Percentiles rank a stretch among this genome's conserved stretches.
Evolutionary conservation across 2,888 invertebrate species (phyloP).

Genomic region (Autographa gamma): DNA sequence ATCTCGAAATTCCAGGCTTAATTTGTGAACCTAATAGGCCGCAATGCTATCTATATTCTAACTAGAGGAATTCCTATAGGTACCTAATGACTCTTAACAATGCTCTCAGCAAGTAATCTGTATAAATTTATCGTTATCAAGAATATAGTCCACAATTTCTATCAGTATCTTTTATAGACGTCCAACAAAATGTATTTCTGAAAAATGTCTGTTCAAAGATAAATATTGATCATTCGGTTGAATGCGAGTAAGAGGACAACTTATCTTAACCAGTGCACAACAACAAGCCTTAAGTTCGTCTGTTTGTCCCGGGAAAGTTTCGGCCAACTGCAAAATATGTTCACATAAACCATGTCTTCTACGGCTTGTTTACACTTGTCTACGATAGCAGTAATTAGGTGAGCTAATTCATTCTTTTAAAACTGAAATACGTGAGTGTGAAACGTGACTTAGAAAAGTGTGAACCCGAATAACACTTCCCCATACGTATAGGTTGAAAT

Average conservation of each 20-base stretch:
- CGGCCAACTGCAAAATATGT: conserved; percentile 67
- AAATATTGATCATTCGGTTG: conserved; percentile 56
- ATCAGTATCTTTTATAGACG: too few relatives aligned
- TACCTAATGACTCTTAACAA: too few relatives aligned
- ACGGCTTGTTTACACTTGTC: background rate
- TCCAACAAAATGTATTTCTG: background rate
- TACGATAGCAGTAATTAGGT: background rate
- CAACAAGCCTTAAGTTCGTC: conserved; percentile 68
- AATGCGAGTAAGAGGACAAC: conserved; percentile 61
- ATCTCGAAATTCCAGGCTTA: conserved; percentile 1
- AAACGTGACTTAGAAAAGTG: too few relatives aligned
- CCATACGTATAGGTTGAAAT: too few relatives aligned
- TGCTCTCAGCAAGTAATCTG: too few relatives aligned
- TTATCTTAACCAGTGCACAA: conserved; percentile 59
- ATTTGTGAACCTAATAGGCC: background rate
- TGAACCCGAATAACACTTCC: too few relatives aligned
- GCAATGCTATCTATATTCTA: background rate
- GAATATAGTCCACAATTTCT: too few relatives aligned
- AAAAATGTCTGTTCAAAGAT: background rate
- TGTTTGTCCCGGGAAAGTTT: conserved; percentile 67
- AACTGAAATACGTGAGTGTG: too few relatives aligned
- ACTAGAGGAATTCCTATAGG: too few relatives aligned
- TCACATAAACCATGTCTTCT: conserved; percentile 64
- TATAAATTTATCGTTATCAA: too few relatives aligned
- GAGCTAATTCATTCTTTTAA: background rate